Base-by-base conservation (phyloP, 2,888 invertebrate genomes). In the Synanthedon vespiformis region DNA sequence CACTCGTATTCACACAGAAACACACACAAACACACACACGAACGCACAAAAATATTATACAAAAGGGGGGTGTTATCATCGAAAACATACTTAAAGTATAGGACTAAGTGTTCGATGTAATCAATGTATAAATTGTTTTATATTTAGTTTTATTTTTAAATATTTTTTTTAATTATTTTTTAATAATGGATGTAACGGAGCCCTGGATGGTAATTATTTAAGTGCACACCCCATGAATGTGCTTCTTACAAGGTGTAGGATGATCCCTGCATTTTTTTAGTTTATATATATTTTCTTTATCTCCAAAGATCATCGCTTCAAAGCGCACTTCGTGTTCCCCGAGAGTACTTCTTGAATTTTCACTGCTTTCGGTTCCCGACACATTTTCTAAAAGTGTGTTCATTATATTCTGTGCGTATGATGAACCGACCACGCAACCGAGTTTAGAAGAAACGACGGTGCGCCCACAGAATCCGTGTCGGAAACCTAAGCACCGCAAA, bases 201-300 rank as follows among this genome's bases (percentile, higher is more conserved):
- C 81, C 82, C 83, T 80, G 81, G 80, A 82, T 77, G 78, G 72
- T 76, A 70, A 22, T 48, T 18, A 50, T 80, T 56, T 85, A 85
- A 84, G 84, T 80, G 86, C 87, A 86, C 87, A 82, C 72, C 75
- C 81, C 87, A 85, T 86, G 81, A 82, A 81, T 83, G 86, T 87
- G 87, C 87, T 86, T 86, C 64, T 86, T 85, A 34, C 34, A 80
- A 76, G 77, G 73, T 74, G 56, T 81, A 81, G 74, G 82, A 77
- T 62, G 71, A 65, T 72, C 77, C 85, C 82, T 72, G 76, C 80
- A 68, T 67, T 76, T 78, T 63, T 16, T 48, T 3, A 18, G 18
- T 44, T 44, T 48, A 48, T 66, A 69, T 82, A 69, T 77, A 72
- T 74, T 72, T 72, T 71, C 63, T 71, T 72, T 79, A 74, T 72